Percentiles rank a stretch among this genome's conserved stretches.
phyloP scores from a whole-genome alignment of 1,140 invertebrate genomes.

The Acromyrmex charruanus region DNA sequence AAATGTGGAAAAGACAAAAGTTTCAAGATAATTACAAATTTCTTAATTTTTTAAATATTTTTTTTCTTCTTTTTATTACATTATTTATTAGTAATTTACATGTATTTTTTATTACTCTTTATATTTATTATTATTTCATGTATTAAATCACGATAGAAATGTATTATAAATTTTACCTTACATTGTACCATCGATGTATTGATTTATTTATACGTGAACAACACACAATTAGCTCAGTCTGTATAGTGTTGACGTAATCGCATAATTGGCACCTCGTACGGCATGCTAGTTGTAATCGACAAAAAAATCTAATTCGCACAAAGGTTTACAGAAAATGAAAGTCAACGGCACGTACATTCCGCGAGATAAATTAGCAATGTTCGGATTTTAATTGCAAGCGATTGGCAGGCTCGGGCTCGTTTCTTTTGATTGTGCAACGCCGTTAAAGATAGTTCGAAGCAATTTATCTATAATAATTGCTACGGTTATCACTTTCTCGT shows the following conservation, averaged over 20 bases:
- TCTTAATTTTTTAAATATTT: neutral
- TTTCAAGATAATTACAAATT: too few species aligned
- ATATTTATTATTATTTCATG: neutral
- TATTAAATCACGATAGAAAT: neutral
- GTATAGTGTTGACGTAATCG: neutral
- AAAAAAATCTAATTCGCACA: conserved; percentile 18
- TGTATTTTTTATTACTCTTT: neutral
- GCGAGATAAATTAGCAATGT: conserved; percentile 13
- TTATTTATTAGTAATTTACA: neutral
- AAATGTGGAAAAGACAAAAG: neutral
- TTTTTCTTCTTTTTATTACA: neutral
- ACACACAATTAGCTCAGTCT: neutral
- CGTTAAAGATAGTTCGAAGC: neutral
- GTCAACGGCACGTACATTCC: conserved; percentile 5
- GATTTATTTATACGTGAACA: neutral
- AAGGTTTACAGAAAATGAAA: conserved; percentile 44
- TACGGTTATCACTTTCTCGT: neutral
- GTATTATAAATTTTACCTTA: neutral
- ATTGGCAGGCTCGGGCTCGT: neutral
- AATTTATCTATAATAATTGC: neutral
- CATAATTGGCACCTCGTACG: conserved; percentile 21
- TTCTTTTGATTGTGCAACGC: conserved; percentile 2
- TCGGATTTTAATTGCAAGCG: conserved; percentile 39
- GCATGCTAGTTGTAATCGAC: neutral
- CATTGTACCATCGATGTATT: neutral